phyloP scores from a whole-genome alignment of 2,113 vertebrate species.

The Corythaixoides concolor region DNA sequence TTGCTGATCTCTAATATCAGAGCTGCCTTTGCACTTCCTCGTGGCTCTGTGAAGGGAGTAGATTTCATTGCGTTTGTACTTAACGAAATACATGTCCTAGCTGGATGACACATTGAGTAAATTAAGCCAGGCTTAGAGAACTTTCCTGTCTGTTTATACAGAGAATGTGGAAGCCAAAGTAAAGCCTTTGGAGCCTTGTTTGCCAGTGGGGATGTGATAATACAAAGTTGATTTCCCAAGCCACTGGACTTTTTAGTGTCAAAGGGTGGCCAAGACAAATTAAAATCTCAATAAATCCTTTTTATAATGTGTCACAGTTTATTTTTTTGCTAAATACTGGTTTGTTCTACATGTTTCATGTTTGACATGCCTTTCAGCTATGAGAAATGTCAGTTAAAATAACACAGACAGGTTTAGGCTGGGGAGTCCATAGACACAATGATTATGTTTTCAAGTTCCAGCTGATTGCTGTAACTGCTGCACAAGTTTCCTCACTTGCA shows the following conservation, averaged over 20 bases:
- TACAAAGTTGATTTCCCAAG: neutral
- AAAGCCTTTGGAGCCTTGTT: neutral
- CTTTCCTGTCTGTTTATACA: neutral
- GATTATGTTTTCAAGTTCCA: neutral
- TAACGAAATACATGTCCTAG: neutral
- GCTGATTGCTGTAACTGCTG: neutral
- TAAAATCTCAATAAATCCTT: neutral
- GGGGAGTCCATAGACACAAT: neutral
- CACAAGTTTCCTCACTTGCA: neutral
- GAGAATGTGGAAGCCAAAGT: neutral
- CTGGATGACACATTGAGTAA: neutral
- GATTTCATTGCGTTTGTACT: neutral
- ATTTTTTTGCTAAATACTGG: neutral
- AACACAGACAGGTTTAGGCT: neutral
- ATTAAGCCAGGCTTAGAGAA: neutral
- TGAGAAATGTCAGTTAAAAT: neutral
- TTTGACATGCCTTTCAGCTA: neutral
- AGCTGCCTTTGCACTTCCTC: neutral
- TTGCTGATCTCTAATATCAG: neutral
- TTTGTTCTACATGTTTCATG: neutral
- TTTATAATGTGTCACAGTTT: neutral
- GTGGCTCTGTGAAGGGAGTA: neutral
- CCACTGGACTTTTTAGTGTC: neutral
- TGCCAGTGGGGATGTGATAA: neutral
- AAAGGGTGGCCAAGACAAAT: rapidly evolving